Evolutionary conservation across 2,113 vertebrate genomes (phyloP).

Genomic region (Tragelaphus strepsiceros): DNA sequence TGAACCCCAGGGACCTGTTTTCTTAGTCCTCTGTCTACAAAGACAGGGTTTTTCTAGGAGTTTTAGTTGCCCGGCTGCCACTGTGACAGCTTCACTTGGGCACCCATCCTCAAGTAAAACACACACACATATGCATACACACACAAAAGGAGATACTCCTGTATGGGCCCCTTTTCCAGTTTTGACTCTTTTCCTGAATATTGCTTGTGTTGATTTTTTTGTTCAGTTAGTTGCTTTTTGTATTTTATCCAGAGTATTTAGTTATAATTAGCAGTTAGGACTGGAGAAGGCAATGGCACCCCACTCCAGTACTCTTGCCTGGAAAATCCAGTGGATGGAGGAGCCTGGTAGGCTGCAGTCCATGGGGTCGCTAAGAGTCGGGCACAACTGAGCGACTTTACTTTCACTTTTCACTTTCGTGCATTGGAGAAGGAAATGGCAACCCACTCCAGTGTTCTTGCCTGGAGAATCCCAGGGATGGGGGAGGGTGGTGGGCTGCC

Average conservation of each 20-base stretch:
- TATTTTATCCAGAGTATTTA: neutral
- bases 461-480: too few species aligned
- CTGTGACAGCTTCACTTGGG: neutral
- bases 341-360: too few species aligned
- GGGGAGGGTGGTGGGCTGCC: too few species aligned
- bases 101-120: neutral
- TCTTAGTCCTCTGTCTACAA: neutral
- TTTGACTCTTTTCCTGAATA: neutral
- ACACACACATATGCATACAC: neutral
- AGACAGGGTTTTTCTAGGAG: neutral
- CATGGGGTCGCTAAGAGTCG: too few species aligned
- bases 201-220: neutral
- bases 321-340: too few species aligned
- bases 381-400: too few species aligned
- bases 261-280: neutral
- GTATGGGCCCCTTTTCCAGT: neutral
- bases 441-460: too few species aligned
- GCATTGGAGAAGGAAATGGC: too few species aligned
- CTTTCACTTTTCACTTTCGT: too few species aligned
- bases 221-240: neutral
- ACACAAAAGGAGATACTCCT: neutral
- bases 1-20: neutral
- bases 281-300: too few species aligned
- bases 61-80: neutral
- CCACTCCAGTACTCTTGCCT: too few species aligned